Base-by-base conservation (phyloP, 2,113 vertebrate genomes). In the Procavia capensis region DNA sequence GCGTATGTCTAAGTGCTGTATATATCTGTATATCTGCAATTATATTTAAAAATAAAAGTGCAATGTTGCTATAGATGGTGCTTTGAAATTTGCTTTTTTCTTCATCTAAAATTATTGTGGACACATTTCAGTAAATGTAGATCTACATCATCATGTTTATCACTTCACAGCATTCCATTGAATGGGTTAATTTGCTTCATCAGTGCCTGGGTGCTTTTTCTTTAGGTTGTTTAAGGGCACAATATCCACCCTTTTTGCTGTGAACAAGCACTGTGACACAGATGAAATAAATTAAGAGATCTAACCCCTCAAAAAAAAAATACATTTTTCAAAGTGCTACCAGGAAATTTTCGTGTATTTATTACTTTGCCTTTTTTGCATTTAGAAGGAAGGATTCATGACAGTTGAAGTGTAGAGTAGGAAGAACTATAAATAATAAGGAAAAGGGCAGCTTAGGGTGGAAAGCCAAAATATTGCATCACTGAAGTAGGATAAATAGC, bases 31-130 rank as follows among this genome's bases (percentile, higher is more conserved):
- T 74, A 16, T 81, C 25, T 92, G 57, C 27, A 79, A 88, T 27
- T 93, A 76, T 91, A 57, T 94, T 74, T 70, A 91, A 47, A 88
- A 97, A 88, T 94, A 93, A 95, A 96, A 91, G 9, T 95, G 22
- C n/a, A 93, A 81, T 93, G 20, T 27, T 95, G n/a, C 79, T 83
- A 76, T 47, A 91, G 76, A 93, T 80, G 61, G 86, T 72, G 70
- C 57, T 89, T 93, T 93, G 74, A 78, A 85, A 78, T 34, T 78
- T 90, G 47, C n/a, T 47, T 70, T 79, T 86, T 87, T 50, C 64
- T n/a, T 0, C 16, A 45, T 57, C 27, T 97, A 88, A 72, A 96
- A 63, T 92, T 70, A 50, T 61, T 39, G 4, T 74, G 57, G 36
- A 87, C 50, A 81, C 13, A 31, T 88, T 87, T 96, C 83, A 91